Evolutionary conservation across 2,113 vertebrate species (phyloP), one percentile per base, ranked within the genome.

Genomic region (Aplodontia rufa): DNA sequence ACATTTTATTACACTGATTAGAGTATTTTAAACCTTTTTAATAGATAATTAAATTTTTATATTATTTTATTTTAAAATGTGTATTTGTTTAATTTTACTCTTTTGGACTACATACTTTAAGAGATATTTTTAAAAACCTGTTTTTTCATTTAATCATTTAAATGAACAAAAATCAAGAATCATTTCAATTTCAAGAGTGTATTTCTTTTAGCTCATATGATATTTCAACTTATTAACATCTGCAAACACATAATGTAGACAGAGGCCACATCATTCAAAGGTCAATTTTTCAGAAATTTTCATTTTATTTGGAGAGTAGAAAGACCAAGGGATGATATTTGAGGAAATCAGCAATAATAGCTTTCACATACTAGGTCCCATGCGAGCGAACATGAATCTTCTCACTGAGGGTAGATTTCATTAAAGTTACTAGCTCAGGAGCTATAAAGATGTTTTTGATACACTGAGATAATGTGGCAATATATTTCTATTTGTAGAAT

Each of bases 1-100:
- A 35, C 86, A 95, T 94, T 97, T 96, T 94, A 95, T 97, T 93
- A 84, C 19, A 76, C 87, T 92, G 83, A 96, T 97, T 97, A 94
- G 55, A 45, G 69, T 87, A 91, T 95, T 95, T 94, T 87, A 95
- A 97, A 85, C 17, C 40, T 37, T 51, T n/a, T 87, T 80, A 96
- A 68, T 80, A 83, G 64, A 53, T 94, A 91, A 90, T 95, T 94
- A 92, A 92, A 82, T 60, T 80, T 85, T 94, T 90, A 92, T 91
- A 96, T 69, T 88, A 88, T 45, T 80, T 95, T 95, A 94, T 76
- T 91, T 4, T 86, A 87, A 96, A 93, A 91, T 79, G 19, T 9
- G 19, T 91, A 60, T 95, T 86, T 96, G 40, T 90, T 40, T 72
- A 92, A 83, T 64, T 80, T 96, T 87, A 83, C 47, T 49, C 53